Evolutionary conservation across 2,888 invertebrate species (phyloP), one percentile per base, ranked within the genome.

Genomic region (Lamellibrachia columna): DNA sequence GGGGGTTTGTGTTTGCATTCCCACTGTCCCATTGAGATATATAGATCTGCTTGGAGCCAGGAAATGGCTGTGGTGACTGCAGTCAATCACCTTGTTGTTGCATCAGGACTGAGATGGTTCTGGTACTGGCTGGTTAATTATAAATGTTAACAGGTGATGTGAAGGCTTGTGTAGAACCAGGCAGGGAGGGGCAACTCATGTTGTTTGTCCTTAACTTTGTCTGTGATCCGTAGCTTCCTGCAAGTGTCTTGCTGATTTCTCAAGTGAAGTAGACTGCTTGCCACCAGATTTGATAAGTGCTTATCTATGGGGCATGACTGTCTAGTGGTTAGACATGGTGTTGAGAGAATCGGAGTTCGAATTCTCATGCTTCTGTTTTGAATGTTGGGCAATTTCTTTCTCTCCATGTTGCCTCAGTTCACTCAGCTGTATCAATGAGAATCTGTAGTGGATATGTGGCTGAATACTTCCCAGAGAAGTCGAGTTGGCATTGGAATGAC

Each of bases 91-190:
- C 22, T n/a, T 75, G 75, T 75, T 75, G 75, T 75, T 75, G 75
- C 75, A 75, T 4, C 22, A 75, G n/a, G 22, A n/a, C n/a, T 11
- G 75, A 75, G 75, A 75, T 22, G 75, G 75, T n/a, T 22, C 6
- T 22, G 0, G 4, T 15, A 75, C 22, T 75, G 75, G 75, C 75
- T 75, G 75, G 58, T 75, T 75, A 11, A 75, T 75, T 75, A 75
- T 75, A 75, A 75, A 75, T 75, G 75, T 75, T 75, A 75, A n/a
- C 75, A 75, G 75, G 75, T 75, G 75, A 75, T 75, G 75, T 11
- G 15, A 11, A 15, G n/a, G 75, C 75, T 15, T 40, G 40, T 40
- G 40, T 40, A 40, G 40, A 40, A 40, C 15, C 6, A 22, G 75
- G 75, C 75, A 75, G 75, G 75, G 75, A 75, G 75, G 55, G 55